These are phyloP conservation scores for Apoderus coryli DNA, from an alignment of 2,888 invertebrate genomes.

Conservation along the genomic window DNA sequence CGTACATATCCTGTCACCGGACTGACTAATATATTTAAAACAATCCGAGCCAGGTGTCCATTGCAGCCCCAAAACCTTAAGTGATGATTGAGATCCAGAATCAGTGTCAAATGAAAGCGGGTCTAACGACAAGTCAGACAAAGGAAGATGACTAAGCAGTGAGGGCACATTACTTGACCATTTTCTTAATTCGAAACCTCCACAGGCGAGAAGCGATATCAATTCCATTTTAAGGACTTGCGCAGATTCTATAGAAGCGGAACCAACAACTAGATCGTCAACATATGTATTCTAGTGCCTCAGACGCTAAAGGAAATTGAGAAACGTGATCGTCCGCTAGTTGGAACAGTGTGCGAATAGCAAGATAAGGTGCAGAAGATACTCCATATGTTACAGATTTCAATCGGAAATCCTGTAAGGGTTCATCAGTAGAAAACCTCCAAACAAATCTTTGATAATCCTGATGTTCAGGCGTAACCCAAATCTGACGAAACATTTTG, in stretches of 20 bases:
- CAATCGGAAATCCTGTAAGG: slow-evolving; percentile 1
- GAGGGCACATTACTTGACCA: background rate
- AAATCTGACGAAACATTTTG: slow-evolving; percentile 8
- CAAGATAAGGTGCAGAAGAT: slow-evolving; percentile 4
- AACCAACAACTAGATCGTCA: background rate
- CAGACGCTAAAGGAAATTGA: too few relatives aligned
- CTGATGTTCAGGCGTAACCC: slow-evolving; percentile 4
- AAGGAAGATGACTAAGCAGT: background rate
- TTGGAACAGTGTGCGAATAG: background rate
- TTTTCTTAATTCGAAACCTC: background rate
- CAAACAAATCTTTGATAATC: slow-evolving; percentile 7
- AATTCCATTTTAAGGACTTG: background rate
- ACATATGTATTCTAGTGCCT: too few relatives aligned
- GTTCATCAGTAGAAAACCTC: slow-evolving; percentile 2
- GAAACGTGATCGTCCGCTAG: background rate
- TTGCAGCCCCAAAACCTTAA: slow-evolving; percentile 1
- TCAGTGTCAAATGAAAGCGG: background rate
- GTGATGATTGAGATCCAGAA: background rate
- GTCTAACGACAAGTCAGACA: background rate
- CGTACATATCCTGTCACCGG: background rate
- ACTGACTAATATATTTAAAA: background rate
- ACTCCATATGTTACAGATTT: too few relatives aligned
- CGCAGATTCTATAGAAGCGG: background rate
- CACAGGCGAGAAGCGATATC: background rate
- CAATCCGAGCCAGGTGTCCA: background rate